These are phyloP conservation scores for Pholis gunnellus DNA, from an alignment of 2,113 vertebrate species.

Conservation along the genomic window DNA sequence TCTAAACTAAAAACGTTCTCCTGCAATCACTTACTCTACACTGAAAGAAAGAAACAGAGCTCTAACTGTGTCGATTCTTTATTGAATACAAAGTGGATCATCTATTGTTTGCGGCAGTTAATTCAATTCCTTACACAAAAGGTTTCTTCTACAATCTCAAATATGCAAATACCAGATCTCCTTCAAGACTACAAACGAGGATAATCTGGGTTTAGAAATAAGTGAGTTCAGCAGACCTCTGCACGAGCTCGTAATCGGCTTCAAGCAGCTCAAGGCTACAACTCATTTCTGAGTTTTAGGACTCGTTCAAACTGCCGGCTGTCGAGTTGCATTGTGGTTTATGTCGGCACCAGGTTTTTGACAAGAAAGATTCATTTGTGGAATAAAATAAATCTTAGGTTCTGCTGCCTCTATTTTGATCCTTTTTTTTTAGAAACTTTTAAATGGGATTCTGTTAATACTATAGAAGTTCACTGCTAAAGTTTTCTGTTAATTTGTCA, in stretches of 20 bases:
- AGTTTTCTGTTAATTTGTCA: background rate
- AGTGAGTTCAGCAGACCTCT: background rate
- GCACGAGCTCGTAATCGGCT: background rate
- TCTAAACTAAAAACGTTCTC: slow-evolving; percentile 30
- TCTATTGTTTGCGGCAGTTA: background rate
- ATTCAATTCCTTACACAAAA: background rate
- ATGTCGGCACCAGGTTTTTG: background rate
- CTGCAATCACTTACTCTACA: background rate
- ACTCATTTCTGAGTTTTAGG: background rate
- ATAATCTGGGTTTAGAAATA: background rate
- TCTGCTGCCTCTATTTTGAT: background rate
- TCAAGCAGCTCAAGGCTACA: background rate
- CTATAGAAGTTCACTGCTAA: background rate
- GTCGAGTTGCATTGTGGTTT: background rate
- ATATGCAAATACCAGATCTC: background rate
- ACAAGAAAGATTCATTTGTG: background rate
- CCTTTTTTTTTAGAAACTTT: background rate
- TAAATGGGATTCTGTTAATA: background rate
- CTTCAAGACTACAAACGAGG: background rate
- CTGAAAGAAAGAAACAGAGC: background rate
- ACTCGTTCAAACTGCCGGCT: background rate
- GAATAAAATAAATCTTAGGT: background rate
- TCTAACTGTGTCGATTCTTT: background rate
- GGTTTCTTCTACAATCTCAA: background rate
- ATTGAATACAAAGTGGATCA: background rate